phyloP scores from a whole-genome alignment of 2,113 vertebrate genomes.

The Lagenorhynchus albirostris region DNA sequence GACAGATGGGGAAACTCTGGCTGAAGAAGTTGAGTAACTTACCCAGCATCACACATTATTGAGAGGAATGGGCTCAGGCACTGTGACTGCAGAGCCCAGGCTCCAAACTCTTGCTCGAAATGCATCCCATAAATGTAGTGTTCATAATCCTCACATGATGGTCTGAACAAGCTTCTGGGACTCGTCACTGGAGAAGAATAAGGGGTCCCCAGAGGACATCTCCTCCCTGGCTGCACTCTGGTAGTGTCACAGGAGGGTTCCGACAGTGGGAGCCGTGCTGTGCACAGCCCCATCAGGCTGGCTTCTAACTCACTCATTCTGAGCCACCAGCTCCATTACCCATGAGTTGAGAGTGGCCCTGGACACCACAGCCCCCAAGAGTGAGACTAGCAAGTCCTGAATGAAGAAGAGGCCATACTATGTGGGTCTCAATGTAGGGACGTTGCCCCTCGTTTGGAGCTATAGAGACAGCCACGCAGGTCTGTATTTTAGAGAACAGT shows the following conservation, averaged over 20 bases:
- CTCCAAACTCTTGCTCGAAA: neutral
- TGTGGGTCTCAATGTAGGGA: rapidly evolving
- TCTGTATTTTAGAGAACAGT: neutral
- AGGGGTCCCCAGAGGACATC: neutral
- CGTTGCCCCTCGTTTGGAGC: neutral
- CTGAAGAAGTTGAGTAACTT: neutral
- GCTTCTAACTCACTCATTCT: neutral
- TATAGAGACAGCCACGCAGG: neutral
- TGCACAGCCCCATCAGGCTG: neutral
- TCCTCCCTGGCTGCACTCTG: neutral
- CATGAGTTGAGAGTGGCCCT: no score
- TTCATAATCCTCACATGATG: neutral
- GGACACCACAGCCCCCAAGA: neutral
- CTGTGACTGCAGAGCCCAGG: neutral
- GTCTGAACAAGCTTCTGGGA: neutral
- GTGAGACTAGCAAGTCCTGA: neutral
- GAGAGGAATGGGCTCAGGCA: neutral
- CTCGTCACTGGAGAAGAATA: neutral
- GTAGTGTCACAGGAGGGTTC: neutral
- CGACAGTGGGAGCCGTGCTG: rapidly evolving
- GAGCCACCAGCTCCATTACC: neutral
- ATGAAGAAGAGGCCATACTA: neutral
- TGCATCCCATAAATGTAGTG: neutral
- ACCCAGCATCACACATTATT: neutral
- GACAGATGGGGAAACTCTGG: neutral